Base-by-base conservation (phyloP, 2,888 invertebrate genomes). In the Brachynemurus nebulosus region DNA sequence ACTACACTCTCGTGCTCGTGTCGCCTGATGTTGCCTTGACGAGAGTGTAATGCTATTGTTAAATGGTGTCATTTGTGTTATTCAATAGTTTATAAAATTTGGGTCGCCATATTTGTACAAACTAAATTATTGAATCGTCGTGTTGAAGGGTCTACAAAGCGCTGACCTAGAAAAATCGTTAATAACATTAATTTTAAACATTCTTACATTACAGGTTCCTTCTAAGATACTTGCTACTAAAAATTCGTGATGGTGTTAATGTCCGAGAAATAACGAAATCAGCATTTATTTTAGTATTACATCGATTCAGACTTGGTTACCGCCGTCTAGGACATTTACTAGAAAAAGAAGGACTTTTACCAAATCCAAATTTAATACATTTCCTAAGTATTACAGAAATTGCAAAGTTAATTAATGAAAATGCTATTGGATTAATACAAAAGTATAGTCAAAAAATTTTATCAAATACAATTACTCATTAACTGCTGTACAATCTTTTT, bases 381-480 rank as follows among this genome's bases (percentile, higher is more conserved):
- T 80, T 74, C 62, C 68, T 88, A 53, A 75, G 80, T 0, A 66
- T 74, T 33, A 55, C 68, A 11, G 88, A 89, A 62, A 67, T 88
- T 11, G 66, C 66, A 2, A 57, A 63, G 19, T 65, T 83, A 9
- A 57, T 83, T 1, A 49, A 56, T 2, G 62, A 50, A 3, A 53
- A 53, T 8, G 53, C 54, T 45, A 51, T 55, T 1, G 42, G 41
- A 5, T 45, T 62, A 9, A 35, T 64, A 47, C 34, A 27, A 21
- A 21, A 12, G 45, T 40, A 42, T 53, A 23, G 55, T 19, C 16
- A 18, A 21, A 25, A 11, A 12, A 14, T 14, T 17, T n/a, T 9
- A 21, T 14, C 4, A 19, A 40, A 40, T 23, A 25, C 14, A 40
- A 23, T 12, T 3, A 39, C 7, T 16, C 14, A 25, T 7, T 23